Conservation (phyloP, 2,888 invertebrate genomes). For the Drosophila engyochracea region DNA sequence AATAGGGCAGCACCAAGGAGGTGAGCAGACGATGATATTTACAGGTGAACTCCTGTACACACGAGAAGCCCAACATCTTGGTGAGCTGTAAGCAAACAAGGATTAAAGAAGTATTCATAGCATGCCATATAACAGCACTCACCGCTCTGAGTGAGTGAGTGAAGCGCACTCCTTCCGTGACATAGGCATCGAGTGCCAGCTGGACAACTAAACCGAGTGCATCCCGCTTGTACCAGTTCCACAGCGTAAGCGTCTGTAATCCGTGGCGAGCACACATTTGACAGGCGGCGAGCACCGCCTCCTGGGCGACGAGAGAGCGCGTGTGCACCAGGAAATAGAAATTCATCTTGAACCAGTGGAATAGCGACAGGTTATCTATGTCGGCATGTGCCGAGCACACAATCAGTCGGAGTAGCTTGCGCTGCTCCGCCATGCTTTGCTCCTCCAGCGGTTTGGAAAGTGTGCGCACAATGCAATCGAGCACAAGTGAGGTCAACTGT, state of each 20-base stretch:
- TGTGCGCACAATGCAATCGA: conserved; percentile 47
- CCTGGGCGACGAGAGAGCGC: conserved; percentile 80
- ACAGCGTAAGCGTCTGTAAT: conserved; percentile 80
- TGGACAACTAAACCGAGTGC: conserved; percentile 79
- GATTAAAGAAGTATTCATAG: accelerated
- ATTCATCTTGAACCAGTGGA: conserved; percentile 83
- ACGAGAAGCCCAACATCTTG: conserved; percentile 89
- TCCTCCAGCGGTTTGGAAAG: conserved; percentile 34
- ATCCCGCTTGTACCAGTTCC: conserved; percentile 85
- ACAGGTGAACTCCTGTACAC: conserved; percentile 89
- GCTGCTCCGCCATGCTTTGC: conserved; percentile 53
- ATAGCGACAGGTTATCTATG: conserved; percentile 81
- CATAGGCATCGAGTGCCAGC: conserved; percentile 76
- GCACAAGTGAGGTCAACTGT: conserved; percentile 55
- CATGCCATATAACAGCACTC: conserved; percentile 24
- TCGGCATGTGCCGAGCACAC: conserved; percentile 44
- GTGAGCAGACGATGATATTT: conserved; percentile 90
- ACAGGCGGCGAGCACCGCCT: conserved; percentile 80
- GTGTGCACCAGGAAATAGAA: conserved; percentile 82
- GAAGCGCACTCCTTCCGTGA: conserved; percentile 78
- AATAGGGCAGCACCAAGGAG: conserved; percentile 88
- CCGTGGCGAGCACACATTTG: conserved; percentile 82
- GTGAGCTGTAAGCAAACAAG: conserved; percentile 85
- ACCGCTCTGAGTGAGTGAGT: conserved; percentile 79
- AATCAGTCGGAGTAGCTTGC: conserved; percentile 63